Base-by-base conservation (phyloP, 2,113 vertebrate species). In the Saimiri boliviensis region DNA sequence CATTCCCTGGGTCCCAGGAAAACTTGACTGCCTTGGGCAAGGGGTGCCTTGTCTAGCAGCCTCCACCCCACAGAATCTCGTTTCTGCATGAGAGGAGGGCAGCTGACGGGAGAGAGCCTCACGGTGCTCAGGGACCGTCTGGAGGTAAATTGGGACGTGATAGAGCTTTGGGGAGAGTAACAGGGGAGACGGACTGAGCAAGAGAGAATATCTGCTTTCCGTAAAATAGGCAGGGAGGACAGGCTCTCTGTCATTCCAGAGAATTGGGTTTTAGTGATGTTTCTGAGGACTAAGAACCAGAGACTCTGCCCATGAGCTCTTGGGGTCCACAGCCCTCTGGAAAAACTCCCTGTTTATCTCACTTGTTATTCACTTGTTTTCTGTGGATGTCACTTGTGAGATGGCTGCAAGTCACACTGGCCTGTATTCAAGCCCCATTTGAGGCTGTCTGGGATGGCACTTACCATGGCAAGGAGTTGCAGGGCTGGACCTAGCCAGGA, bases 201-300 rank as follows among this genome's bases (percentile, higher is more conserved):
- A 20, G 32, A 19, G 14, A 37, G 56, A 35, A 8, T 5, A 9
- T 42, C n/a, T 52, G 35, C 45, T 63, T 40, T 77, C 35, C 3
- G 2, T 17, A 7, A 25, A 68, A 70, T 0, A 21, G 49, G n/a
- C 16, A 0, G 20, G 10, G 37, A n/a, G 32, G 52, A 27, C 0
- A 12, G 37, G 23, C 17, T 37, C 13, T 42, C 40, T 54, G 32
- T 70, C 47, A 11, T 66, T 12, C 0, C 10, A 32, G 5, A 40
- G 37, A 56, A 12, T 16, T 56, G 89, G 42, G 42, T 11, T 56
- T 25, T 66, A 80, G 20, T 40, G 58, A 45, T 19, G 7, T 20
- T 58, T 71, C 77, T 71, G 40, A 74, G 25, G 40, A 30, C 68
- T 11, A 30, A 47, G 40, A 60, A 14, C 90, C n/a, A 32, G 74